A percentile compares a stretch with the other conserved stretches of the same genome.
These are phyloP conservation scores for Rhincodon typus DNA, from an alignment of 2,797 vertebrate species.

Conservation along the genomic window DNA sequence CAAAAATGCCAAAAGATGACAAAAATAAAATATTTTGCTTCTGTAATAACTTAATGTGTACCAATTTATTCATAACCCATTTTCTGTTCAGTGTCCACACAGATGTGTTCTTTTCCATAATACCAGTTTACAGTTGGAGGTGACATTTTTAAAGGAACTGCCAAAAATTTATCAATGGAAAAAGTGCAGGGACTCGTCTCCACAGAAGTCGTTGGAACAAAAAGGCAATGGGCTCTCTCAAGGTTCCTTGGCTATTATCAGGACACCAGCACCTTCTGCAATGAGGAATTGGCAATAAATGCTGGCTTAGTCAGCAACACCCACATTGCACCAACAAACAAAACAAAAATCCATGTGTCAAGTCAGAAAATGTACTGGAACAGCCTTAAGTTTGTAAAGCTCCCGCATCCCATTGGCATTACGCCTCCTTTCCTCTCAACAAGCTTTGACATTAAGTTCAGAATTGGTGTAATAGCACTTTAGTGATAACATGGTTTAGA, in stretches of 20 bases:
- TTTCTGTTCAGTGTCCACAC: neutral
- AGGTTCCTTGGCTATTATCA: neutral
- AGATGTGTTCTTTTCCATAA: neutral
- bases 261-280: too few relatives aligned
- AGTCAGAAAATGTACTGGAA: neutral
- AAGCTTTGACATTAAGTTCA: neutral
- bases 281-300: too few relatives aligned
- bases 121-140: neutral
- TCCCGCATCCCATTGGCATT: neutral
- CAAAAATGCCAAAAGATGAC: slow-evolving; percentile 30
- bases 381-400: neutral
- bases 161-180: neutral
- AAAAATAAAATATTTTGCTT: slow-evolving; percentile 25
- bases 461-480: neutral
- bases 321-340: too few relatives aligned
- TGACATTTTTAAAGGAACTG: neutral
- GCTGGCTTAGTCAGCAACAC: too few relatives aligned
- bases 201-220: neutral
- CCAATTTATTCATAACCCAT: neutral
- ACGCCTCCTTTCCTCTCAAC: neutral
- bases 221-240: neutral
- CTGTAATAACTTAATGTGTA: slow-evolving; percentile 21
- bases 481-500: neutral
- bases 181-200: slow-evolving; percentile 5
- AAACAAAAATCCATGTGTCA: neutral